A percentile compares a stretch with the other conserved stretches of the same genome.
Conservation (phyloP, 2,113 vertebrate genomes). For the Austrofundulus limnaeus region DNA sequence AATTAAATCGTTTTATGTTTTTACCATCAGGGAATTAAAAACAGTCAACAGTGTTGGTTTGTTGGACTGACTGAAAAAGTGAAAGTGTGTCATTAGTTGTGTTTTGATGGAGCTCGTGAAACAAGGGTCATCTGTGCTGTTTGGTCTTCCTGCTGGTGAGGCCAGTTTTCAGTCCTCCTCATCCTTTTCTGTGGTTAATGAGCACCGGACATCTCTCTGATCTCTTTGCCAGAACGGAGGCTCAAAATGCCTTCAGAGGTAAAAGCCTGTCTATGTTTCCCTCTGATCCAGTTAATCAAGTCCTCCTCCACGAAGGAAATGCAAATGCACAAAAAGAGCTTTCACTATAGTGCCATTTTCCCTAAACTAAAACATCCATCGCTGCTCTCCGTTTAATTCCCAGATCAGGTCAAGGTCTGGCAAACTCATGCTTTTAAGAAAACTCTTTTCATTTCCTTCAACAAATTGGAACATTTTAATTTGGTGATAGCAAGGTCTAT, state of each 20-base stretch:
- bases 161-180: slow-evolving; percentile 60
- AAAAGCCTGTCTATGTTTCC: slow-evolving; percentile 45
- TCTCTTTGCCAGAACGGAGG: slow-evolving; percentile 42
- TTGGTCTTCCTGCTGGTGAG: slow-evolving; percentile 56
- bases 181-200: slow-evolving; percentile 62
- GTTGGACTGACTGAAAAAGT: slow-evolving; percentile 42
- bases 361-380: slow-evolving; percentile 31
- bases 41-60: not conserved
- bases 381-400: slow-evolving; percentile 34
- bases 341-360: slow-evolving; percentile 17
- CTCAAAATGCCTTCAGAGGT: slow-evolving; percentile 60
- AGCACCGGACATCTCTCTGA: slow-evolving; percentile 56
- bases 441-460: slow-evolving; percentile 30
- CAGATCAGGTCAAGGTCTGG: slow-evolving; percentile 33
- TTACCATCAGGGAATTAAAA: not conserved
- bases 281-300: slow-evolving; percentile 60
- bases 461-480: slow-evolving; percentile 44
- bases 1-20: not conserved
- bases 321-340: slow-evolving; percentile 37
- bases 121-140: slow-evolving; percentile 37
- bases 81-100: slow-evolving; percentile 57
- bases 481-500: slow-evolving; percentile 31
- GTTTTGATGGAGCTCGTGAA: slow-evolving; percentile 44
- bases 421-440: slow-evolving; percentile 24
- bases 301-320: slow-evolving; percentile 19